Evolutionary conservation across 2,113 vertebrate genomes (phyloP).

Genomic region (Callopanchax toddi): DNA sequence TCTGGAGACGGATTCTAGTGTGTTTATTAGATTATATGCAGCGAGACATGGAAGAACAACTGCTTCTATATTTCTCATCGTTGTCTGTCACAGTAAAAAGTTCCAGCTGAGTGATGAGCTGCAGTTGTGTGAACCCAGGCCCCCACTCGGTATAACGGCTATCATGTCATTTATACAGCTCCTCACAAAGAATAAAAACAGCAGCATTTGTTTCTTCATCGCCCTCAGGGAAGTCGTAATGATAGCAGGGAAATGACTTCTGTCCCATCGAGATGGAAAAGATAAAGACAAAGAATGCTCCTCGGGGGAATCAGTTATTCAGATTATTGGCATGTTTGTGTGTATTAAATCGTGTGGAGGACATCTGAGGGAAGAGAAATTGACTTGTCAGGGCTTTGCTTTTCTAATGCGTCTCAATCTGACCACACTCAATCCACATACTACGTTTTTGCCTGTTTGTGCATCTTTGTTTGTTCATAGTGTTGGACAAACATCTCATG

Average conservation of each 20-base stretch:
- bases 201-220: constrained; percentile 39
- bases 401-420: neutral
- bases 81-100: constrained; percentile 1
- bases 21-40: constrained; percentile 37
- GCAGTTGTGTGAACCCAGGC: neutral
- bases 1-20: neutral
- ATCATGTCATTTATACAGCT: constrained; percentile 31
- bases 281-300: constrained; percentile 52
- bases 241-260: constrained; percentile 57
- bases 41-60: neutral
- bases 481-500: too few species aligned
- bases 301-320: constrained; percentile 8
- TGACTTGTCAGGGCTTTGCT: constrained; percentile 11
- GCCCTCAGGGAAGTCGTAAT: constrained; percentile 53
- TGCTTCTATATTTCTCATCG: constrained; percentile 18
- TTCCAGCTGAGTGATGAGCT: constrained; percentile 27
- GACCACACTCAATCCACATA: neutral
- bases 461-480: too few species aligned
- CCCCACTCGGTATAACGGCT: constrained; percentile 16
- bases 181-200: constrained; percentile 39
- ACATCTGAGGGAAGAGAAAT: constrained; percentile 9
- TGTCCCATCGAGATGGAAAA: constrained; percentile 39
- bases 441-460: too few species aligned
- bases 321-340: constrained; percentile 22
- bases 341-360: neutral